phyloP scores from a whole-genome alignment of 2,113 vertebrate genomes.

The Illadopsis cleaveri region DNA sequence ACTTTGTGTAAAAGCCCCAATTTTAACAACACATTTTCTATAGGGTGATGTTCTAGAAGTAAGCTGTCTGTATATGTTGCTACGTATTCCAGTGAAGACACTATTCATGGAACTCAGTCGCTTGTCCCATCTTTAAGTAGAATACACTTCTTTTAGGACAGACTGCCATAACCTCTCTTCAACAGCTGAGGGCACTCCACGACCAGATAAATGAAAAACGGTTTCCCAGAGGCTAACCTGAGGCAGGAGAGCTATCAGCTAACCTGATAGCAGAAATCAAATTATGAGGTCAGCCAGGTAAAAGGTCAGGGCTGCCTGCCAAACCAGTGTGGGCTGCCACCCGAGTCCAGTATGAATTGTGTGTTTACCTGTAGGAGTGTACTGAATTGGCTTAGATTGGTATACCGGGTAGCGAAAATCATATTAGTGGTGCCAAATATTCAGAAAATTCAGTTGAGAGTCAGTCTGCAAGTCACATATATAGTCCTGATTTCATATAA shows the following conservation, averaged over 20 bases:
- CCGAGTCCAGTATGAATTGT: rapidly evolving
- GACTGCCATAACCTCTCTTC: not conserved
- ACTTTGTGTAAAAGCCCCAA: not conserved
- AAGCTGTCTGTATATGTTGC: not conserved
- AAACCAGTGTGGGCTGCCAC: not conserved
- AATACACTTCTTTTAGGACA: rapidly evolving
- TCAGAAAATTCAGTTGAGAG: not conserved
- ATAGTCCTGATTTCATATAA: not conserved
- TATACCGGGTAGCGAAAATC: not conserved
- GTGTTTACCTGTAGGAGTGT: not conserved
- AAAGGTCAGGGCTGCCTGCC: not conserved
- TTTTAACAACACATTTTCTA: not conserved
- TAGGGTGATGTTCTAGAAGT: not conserved
- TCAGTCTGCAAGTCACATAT: not conserved
- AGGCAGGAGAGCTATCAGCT: not conserved
- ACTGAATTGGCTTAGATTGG: not conserved
- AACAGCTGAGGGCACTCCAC: slow-evolving; percentile 63
- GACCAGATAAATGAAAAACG: not conserved
- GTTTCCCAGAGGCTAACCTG: rapidly evolving
- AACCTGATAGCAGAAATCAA: not conserved
- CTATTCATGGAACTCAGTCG: rapidly evolving
- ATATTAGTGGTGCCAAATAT: rapidly evolving
- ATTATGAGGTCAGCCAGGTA: rapidly evolving
- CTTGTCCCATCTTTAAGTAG: not conserved
- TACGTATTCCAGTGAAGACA: rapidly evolving